Base-by-base conservation (phyloP, 2,797 vertebrate species). In the Phoeniculus purpureus region DNA sequence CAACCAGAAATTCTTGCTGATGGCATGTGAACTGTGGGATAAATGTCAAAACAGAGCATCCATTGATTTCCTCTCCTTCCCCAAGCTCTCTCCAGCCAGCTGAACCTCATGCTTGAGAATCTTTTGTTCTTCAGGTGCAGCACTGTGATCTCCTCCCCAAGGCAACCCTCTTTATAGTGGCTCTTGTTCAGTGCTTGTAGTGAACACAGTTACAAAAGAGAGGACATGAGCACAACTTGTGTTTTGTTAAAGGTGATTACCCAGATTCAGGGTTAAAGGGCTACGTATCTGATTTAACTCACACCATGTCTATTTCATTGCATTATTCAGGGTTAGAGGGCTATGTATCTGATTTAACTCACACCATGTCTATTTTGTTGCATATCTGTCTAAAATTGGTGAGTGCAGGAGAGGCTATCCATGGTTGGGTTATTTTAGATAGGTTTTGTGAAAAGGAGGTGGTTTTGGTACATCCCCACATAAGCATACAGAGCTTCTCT, bases 11-110 rank as follows among this genome's bases (percentile, higher is more conserved):
- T 76, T 88, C 74, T 92, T 91, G 61, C 83, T 76, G 58, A 21
- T 4, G 78, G 83, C 81, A 62, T 31, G 22, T 76, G 56, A 95
- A 83, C 90, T 37, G 64, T 40, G 31, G n/a, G 60, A 76, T 81
- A 76, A 27, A 59, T 50, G 54, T 47, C 16, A 6, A 76, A 95
- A 84, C 47, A 51, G 29, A 87, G 26, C 47, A 84, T 37, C 54
- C 61, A 48, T 71, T 84, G 83, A 90, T 73, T 92, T 91, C 26
- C 21, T 27, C 18, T 81, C 27, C 2, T 6, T 91, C 79, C 60
- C 64, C 22, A 54, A 87, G 66, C 48, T 70, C n/a, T 51, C 50
- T 61, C 32, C 29, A 78, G 61, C 10, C 73, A 56, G 13, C 55
- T 80, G 86, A 88, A 80, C 43, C 32, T 40, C 55, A 12, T 58